These are phyloP conservation scores for Actias luna DNA, from an alignment of 2,888 invertebrate genomes.

Conservation along the genomic window DNA sequence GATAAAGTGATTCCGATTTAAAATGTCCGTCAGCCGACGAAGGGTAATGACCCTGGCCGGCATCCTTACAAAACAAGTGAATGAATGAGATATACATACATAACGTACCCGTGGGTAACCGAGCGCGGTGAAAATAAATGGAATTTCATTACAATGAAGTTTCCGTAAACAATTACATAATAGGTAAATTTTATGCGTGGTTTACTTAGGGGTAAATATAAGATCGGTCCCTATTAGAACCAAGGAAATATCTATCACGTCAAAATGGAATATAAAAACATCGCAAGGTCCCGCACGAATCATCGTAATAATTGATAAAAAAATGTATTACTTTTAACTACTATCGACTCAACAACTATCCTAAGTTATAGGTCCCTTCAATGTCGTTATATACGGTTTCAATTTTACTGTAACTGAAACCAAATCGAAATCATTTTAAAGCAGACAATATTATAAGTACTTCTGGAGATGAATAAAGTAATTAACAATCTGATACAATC, in stretches of 20 bases:
- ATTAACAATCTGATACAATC: neutral
- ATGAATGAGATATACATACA: neutral
- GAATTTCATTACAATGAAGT: neutral
- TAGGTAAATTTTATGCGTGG: neutral
- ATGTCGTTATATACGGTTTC: too few species aligned
- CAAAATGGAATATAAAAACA: too few species aligned
- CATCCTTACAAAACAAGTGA: slow-evolving; percentile 28
- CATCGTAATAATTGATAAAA: too few species aligned
- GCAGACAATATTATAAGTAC: neutral
- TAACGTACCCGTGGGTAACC: slow-evolving; percentile 6
- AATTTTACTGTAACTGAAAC: too few species aligned
- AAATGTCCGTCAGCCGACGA: slow-evolving; percentile 31
- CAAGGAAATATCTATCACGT: neutral
- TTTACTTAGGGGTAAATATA: neutral
- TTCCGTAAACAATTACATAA: slow-evolving; percentile 9
- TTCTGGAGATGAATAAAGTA: neutral
- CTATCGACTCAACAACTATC: too few species aligned
- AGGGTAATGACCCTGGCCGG: slow-evolving; percentile 43
- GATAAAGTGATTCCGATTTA: slow-evolving; percentile 40
- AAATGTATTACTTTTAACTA: too few species aligned
- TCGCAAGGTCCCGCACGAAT: too few species aligned
- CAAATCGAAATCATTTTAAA: neutral
- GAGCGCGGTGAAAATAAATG: slow-evolving; percentile 12
- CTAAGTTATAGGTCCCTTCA: too few species aligned
- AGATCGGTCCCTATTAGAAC: neutral